These are phyloP conservation scores for Perca schrenkii DNA, from an alignment of 2,113 vertebrate genomes.

Conservation along the genomic window DNA sequence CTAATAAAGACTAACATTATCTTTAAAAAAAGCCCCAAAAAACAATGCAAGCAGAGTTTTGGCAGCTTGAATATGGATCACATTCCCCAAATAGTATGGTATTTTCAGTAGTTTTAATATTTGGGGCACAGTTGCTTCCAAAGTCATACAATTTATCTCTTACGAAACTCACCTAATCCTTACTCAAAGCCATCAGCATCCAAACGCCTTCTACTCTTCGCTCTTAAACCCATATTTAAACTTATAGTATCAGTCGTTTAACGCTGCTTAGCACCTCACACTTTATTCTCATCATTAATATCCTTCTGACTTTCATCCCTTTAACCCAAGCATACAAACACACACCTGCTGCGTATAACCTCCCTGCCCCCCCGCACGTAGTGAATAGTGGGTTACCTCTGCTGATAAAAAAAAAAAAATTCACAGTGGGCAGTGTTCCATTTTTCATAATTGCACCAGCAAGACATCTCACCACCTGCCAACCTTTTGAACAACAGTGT, in stretches of 20 bases:
- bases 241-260: background rate
- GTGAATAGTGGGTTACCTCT: background rate
- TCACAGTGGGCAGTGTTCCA: slow-evolving; percentile 12
- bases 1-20: no score
- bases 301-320: no score
- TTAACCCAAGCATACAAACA: background rate
- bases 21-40: background rate
- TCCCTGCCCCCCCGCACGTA: background rate
- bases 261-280: background rate
- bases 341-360: background rate
- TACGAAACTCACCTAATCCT: background rate
- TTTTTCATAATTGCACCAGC: slow-evolving; percentile 30
- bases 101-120: background rate
- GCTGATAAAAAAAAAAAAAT: slow-evolving; percentile 15
- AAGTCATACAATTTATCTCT: background rate
- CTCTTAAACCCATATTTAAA: background rate
- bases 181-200: background rate
- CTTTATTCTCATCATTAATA: no score
- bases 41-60: background rate
- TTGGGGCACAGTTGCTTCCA: background rate
- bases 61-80: background rate
- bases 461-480: background rate
- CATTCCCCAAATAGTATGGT: background rate
- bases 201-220: background rate
- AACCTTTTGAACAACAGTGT: slow-evolving; percentile 4